Evolutionary conservation across 2,888 invertebrate genomes (phyloP).

Genomic region (Stenodera caucasica): DNA sequence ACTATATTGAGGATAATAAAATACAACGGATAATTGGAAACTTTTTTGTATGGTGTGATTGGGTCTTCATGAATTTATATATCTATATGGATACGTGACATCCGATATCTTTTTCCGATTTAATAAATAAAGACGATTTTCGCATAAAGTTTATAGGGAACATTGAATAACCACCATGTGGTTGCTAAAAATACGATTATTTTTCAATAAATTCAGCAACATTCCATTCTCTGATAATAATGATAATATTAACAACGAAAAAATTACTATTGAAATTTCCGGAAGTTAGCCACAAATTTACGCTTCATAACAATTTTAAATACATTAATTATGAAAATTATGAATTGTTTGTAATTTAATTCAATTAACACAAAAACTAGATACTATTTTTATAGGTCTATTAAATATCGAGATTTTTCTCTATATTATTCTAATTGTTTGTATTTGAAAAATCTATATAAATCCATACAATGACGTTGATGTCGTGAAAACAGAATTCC

Average conservation of each 20-base stretch:
- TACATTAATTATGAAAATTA: neutral
- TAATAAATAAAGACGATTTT: no score
- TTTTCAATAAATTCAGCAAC: constrained; percentile 40
- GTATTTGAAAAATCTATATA: no score
- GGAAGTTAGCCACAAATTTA: neutral
- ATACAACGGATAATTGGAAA: neutral
- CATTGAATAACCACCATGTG: constrained; percentile 44
- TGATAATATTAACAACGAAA: neutral
- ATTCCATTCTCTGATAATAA: constrained; percentile 8
- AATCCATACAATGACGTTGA: neutral
- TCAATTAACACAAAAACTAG: neutral
- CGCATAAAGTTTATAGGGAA: constrained; percentile 3
- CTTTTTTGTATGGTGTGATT: constrained; percentile 11
- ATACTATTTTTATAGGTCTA: no score
- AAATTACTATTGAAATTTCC: neutral
- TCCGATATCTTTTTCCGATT: constrained; percentile 35
- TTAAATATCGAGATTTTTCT: no score
- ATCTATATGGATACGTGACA: constrained; percentile 45
- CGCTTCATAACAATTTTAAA: constrained; percentile 1
- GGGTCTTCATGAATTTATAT: constrained; percentile 32
- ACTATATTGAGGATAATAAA: neutral
- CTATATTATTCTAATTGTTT: no score
- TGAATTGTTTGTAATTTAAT: neutral
- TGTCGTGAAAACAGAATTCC: neutral
- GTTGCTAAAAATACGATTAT: constrained; percentile 37